A percentile compares a stretch with the other conserved stretches of the same genome.
Conservation (phyloP, 1,140 invertebrate genomes). For the Plodia interpunctella region DNA sequence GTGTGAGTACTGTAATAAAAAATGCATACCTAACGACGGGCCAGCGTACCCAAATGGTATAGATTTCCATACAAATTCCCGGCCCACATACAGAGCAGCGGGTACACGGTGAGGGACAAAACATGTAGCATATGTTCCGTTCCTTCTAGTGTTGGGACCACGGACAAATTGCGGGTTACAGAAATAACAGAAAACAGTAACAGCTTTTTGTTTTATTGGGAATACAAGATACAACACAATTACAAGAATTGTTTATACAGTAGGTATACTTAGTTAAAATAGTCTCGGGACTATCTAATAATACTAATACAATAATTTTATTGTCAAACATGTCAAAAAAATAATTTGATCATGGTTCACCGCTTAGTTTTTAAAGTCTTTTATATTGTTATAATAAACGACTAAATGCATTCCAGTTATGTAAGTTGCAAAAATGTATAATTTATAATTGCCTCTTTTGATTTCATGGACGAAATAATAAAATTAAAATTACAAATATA, state of each 20-base stretch:
- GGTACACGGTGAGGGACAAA: too few relatives aligned
- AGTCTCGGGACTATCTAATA: constrained; percentile 55
- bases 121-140: too few relatives aligned
- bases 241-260: constrained; percentile 45
- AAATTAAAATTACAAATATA: neutral
- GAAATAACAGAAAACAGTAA: constrained; percentile 16
- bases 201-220: constrained; percentile 45
- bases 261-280: constrained; percentile 32
- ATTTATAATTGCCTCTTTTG: neutral
- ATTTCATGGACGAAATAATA: neutral
- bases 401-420: constrained; percentile 14
- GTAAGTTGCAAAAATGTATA: neutral
- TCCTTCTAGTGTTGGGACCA: too few relatives aligned
- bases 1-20: too few relatives aligned
- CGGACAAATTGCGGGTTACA: neutral
- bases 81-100: too few relatives aligned
- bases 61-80: too few relatives aligned
- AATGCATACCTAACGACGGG: too few relatives aligned
- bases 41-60: too few relatives aligned
- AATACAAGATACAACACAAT: constrained; percentile 56
- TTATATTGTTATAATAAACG: neutral
- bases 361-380: neutral
- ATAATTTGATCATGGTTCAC: constrained; percentile 32
- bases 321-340: constrained; percentile 58
- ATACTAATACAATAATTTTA: constrained; percentile 58